Percentiles rank a stretch among this genome's conserved stretches.
These are phyloP conservation scores for Actias luna DNA, from an alignment of 2,888 invertebrate genomes.

Conservation along the genomic window DNA sequence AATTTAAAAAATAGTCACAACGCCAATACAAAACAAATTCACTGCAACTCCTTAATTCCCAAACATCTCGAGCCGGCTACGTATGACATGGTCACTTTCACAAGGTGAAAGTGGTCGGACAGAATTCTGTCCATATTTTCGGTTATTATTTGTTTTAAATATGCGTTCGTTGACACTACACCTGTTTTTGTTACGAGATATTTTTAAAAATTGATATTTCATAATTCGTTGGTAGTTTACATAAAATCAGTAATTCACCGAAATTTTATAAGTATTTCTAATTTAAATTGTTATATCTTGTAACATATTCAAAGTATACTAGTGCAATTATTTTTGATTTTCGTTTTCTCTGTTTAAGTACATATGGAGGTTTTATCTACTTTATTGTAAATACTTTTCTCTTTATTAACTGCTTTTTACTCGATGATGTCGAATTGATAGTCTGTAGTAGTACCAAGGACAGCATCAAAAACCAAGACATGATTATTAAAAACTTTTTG, in stretches of 20 bases:
- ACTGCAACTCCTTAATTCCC: constrained; percentile 43
- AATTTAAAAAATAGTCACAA: constrained; percentile 6
- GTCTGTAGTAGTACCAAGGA: no score
- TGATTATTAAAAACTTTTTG: no score
- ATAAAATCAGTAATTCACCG: neutral
- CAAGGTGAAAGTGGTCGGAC: constrained; percentile 69
- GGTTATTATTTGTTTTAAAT: constrained; percentile 56
- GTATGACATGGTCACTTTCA: constrained; percentile 74
- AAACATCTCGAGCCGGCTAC: constrained; percentile 41
- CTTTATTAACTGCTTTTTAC: no score
- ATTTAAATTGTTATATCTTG: neutral
- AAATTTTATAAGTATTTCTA: neutral
- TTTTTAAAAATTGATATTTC: constrained; percentile 22
- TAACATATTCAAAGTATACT: neutral
- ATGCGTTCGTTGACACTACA: constrained; percentile 32
- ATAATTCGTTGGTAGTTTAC: constrained; percentile 17
- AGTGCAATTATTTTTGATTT: neutral
- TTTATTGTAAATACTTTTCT: no score
- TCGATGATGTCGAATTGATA: no score
- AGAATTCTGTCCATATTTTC: constrained; percentile 47
- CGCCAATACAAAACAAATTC: constrained; percentile 36
- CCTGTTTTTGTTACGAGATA: constrained; percentile 34
- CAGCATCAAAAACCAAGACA: no score
- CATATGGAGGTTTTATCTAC: no score
- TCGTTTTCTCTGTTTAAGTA: neutral